A percentile compares a stretch with the other conserved stretches of the same genome.
phyloP scores from a whole-genome alignment of 2,888 invertebrate genomes.

The Sinhomidia bicolor region DNA sequence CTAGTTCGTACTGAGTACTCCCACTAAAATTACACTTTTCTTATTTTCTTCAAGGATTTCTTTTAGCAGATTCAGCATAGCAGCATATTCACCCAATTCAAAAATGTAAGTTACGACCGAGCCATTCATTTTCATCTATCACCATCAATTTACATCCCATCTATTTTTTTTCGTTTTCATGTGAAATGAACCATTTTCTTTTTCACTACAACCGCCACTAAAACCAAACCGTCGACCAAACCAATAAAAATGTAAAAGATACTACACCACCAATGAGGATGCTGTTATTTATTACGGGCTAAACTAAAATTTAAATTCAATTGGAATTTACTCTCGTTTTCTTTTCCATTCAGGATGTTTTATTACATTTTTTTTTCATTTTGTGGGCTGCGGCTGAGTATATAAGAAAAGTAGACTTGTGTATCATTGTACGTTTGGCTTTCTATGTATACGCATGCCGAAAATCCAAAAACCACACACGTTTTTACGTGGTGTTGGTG shows the following conservation, averaged over 20 bases:
- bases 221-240: not conserved
- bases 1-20: not conserved
- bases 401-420: not conserved
- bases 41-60: not conserved
- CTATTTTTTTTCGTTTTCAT: slow-evolving; percentile 17
- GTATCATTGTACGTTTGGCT: not conserved
- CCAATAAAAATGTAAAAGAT: not conserved
- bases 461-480: slow-evolving; percentile 8
- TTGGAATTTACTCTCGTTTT: slow-evolving; percentile 13
- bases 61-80: not conserved
- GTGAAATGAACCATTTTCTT: slow-evolving; percentile 23
- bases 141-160: slow-evolving; percentile 50
- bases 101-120: slow-evolving; percentile 17
- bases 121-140: slow-evolving; percentile 52
- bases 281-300: not conserved
- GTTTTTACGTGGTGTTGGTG: not conserved
- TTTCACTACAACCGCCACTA: slow-evolving; percentile 2
- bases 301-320: slow-evolving; percentile 39
- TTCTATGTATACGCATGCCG: not conserved
- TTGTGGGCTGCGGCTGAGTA: not conserved
- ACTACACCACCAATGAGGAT: not conserved
- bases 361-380: slow-evolving; percentile 28
- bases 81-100: not conserved
- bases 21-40: slow-evolving; percentile 31
- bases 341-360: not conserved